Base-by-base conservation (phyloP, 2,113 vertebrate genomes). In the Clarias magur region DNA sequence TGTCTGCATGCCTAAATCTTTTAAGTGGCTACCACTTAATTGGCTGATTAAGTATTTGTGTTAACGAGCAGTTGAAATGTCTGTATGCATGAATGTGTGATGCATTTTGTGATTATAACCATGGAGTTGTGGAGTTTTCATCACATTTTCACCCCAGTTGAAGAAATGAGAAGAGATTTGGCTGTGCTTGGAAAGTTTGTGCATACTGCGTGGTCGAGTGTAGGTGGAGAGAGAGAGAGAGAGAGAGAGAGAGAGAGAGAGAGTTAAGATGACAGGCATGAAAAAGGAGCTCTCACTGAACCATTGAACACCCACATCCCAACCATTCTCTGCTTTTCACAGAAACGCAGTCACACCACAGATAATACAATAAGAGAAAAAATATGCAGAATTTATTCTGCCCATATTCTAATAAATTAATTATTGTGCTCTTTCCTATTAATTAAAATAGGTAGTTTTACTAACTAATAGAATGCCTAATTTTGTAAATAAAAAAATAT, bases 171-270 rank as follows among this genome's bases (percentile, higher is more conserved):
- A 82, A 60, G 21, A 70, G 53, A 60, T 87, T 89, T 89, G 83
- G 67, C 60, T 81, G 67, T 19, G 8, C n/a, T 87, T 84, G 48
- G 82, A 81, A 75, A 65, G 30, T 89, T 72, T 84, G 82, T 63
- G 76, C 27, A 84, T n/a, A 87, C 54, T 48, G 59, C 76, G 82
- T 86, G 82, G 86, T 63, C 56, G 25, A 56, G 73, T 81, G 88
- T 84, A 80, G 76, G 88, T 17, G 75, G 75, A 73, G 63, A 72
- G 54, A 19, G 38, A 63, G 34, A 42, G 30, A 48, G 34, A 30
- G 68, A 56, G 56, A 87, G 25, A 75, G 23, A 80, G 62, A 80
- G 67, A 67, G 76, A 54, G 63, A 80, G 67, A 48, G 19, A 59
- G 68, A 67, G 27, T 79, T 80, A 68, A 68, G 53, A 53, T 59